Base-by-base conservation (phyloP, 2,888 invertebrate species). In the Meghimatium bilineatum region DNA sequence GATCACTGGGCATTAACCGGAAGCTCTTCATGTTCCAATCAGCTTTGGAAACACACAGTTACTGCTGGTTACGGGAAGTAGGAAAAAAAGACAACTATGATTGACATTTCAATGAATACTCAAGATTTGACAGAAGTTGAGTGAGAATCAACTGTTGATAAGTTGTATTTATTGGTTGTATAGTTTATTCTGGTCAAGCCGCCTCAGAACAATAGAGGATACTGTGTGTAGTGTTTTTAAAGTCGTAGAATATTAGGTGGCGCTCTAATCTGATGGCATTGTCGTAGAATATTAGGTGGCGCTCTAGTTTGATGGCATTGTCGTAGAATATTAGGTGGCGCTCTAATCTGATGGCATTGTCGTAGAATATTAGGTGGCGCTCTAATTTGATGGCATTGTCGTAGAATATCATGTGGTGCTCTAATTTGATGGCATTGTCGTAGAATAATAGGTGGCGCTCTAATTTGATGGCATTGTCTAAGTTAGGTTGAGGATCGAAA, bases 1-100 rank as follows among this genome's bases (percentile, higher is more conserved):
- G 79, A 84, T 84, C 75, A 75, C 80, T 49, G 29, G 80, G 75
- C 44, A 74, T 72, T 52, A 74, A 80, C 52, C 84, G 84, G 84
- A 84, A 84, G 75, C 75, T 32, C 79, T 84, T 80, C 84, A 80
- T 79, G 84, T 84, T 80, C 80, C 83, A 75, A 80, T 84, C 79
- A 84, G 84, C 80, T 84, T 84, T 84, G 56, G 82, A 75, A 67
- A 82, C 66, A 76, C 82, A 38, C 75, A 49, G 67, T 52, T 26
- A 38, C 14, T 29, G 63, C 44, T 52, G 38, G 67, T 44, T 44
- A 32, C 29, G 81, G 74, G 32, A 17, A 34, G 44, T 34, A 60
- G 38, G 63, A 63, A 72, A 60, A 17, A 38, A 60, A n/a, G n/a
- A 44, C 81, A 36, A 26, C 38, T 26, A 56, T 34, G 52, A 63